Percentiles rank a stretch among this genome's conserved stretches.
These are phyloP conservation scores for Harmothoe impar DNA, from an alignment of 2,888 invertebrate genomes.

Conservation along the genomic window DNA sequence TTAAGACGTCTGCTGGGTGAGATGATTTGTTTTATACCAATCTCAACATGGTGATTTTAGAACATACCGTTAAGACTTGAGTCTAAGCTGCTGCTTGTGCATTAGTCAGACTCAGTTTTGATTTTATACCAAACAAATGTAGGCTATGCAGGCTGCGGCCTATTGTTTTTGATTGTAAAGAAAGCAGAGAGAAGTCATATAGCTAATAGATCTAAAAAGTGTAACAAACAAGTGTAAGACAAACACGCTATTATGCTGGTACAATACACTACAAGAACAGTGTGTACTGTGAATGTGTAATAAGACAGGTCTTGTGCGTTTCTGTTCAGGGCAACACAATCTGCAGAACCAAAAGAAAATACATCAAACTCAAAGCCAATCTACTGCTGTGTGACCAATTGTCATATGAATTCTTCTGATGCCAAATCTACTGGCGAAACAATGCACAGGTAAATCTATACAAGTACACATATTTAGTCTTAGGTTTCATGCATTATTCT, in stretches of 20 bases:
- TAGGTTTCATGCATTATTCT: no score
- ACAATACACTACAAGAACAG: neutral
- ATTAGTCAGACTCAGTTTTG: no score
- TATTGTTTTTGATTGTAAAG: neutral
- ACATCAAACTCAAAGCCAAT: neutral
- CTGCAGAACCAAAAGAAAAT: neutral
- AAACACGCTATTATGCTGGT: neutral
- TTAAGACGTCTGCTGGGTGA: neutral
- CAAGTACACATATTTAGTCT: neutral
- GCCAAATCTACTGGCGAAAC: neutral
- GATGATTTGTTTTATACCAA: neutral
- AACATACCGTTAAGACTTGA: neutral
- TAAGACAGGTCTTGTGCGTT: neutral
- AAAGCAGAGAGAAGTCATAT: neutral
- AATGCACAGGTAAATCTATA: neutral
- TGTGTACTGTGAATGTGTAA: neutral
- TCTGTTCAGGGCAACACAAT: neutral
- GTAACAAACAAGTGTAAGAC: neutral
- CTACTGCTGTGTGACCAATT: neutral
- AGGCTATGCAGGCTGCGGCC: neutral
- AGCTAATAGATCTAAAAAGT: neutral
- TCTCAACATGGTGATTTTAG: neutral
- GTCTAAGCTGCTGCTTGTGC: no score
- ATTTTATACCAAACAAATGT: neutral
- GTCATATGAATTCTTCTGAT: neutral